A percentile compares a stretch with the other conserved stretches of the same genome.
Evolutionary conservation across 2,797 vertebrate genomes (phyloP).

Genomic region (Rhinella marina): DNA sequence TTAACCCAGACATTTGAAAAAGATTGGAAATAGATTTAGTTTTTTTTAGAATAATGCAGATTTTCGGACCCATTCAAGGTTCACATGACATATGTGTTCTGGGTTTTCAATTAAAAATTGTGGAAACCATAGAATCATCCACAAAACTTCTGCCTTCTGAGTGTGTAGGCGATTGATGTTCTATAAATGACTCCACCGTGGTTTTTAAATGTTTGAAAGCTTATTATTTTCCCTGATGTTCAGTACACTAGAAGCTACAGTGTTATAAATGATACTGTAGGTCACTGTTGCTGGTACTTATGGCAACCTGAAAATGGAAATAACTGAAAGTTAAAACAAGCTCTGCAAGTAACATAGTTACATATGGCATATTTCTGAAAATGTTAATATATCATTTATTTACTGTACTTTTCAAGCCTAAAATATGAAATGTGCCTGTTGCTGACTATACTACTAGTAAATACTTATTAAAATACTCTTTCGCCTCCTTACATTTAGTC

Average conservation of each 20-base stretch:
- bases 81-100: background rate
- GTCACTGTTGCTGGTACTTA: background rate
- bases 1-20: background rate
- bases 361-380: background rate
- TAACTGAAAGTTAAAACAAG: background rate
- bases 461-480: too few relatives aligned
- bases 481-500: too few relatives aligned
- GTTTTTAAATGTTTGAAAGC: background rate
- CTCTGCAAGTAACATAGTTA: background rate
- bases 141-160: background rate
- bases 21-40: background rate
- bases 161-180: conserved; percentile 6
- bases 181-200: background rate
- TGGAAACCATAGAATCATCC: background rate
- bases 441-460: too few relatives aligned
- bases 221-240: conserved; percentile 22
- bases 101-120: conserved; percentile 4
- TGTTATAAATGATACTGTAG: background rate
- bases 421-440: too few relatives aligned
- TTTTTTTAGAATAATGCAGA: background rate
- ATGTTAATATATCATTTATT: background rate
- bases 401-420: background rate
- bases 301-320: background rate
- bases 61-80: background rate
- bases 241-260: background rate